Conservation (phyloP, 2,113 vertebrate genomes). For the Pterocles orientalis region DNA sequence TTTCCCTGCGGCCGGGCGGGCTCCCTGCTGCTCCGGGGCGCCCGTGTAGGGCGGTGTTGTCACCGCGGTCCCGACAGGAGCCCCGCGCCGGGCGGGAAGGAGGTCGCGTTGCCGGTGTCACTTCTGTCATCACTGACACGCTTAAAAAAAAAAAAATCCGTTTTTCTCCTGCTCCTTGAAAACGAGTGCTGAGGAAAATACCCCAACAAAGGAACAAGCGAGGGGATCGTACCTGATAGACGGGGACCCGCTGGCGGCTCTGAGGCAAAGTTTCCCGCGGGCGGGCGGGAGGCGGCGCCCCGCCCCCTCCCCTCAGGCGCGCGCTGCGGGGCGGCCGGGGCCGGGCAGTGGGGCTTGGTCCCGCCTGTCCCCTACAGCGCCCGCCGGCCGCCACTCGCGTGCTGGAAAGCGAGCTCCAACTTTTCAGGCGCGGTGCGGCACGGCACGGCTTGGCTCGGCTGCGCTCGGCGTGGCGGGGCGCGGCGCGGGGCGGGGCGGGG, state of each 20-base stretch:
- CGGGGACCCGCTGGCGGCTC: neutral
- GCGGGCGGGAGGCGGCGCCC: neutral
- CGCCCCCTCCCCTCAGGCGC: neutral
- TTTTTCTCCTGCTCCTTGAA: neutral
- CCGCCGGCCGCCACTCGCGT: too few species aligned
- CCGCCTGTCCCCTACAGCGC: too few species aligned
- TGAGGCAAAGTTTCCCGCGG: neutral
- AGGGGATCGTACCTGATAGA: neutral
- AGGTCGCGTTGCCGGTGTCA: neutral
- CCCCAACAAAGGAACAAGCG: too few species aligned
- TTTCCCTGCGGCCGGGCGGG: accelerated
- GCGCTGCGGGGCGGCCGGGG: neutral
- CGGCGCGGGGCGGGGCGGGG: too few species aligned
- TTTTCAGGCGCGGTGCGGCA: too few species aligned
- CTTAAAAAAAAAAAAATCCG: neutral
- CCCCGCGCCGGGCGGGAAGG: too few species aligned
- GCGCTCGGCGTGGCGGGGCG: too few species aligned
- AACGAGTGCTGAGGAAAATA: neutral
- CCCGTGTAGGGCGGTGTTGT: neutral
- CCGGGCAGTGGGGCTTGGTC: neutral
- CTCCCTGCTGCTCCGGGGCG: neutral
- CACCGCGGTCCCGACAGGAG: neutral
- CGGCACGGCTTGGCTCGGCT: too few species aligned
- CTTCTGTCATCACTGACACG: neutral
- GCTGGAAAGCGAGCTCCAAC: too few species aligned